These are phyloP conservation scores for Cryptomyrus ogoouensis DNA, from an alignment of 2,113 vertebrate species.

Conservation along the genomic window DNA sequence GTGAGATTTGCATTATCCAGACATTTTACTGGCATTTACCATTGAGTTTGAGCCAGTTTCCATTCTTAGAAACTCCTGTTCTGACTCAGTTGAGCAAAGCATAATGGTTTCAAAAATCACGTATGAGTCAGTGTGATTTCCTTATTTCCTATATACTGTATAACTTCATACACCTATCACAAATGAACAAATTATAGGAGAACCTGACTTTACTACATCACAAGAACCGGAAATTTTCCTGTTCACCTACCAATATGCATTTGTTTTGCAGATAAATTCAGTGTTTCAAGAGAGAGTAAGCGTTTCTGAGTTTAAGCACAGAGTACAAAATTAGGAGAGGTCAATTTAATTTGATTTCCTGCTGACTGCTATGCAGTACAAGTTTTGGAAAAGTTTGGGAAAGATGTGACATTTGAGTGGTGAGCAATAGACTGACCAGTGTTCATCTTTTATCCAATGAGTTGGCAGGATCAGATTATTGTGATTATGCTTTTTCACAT, in stretches of 20 bases:
- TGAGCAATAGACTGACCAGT: background rate
- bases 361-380: background rate
- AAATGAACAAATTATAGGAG: background rate
- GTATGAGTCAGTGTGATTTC: background rate
- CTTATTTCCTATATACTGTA: background rate
- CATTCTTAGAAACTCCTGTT: background rate
- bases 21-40: background rate
- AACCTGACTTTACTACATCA: background rate
- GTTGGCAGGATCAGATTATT: background rate
- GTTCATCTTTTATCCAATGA: background rate
- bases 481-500: background rate
- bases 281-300: background rate
- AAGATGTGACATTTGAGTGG: background rate
- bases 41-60: background rate
- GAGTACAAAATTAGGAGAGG: background rate
- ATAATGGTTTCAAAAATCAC: background rate
- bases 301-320: background rate
- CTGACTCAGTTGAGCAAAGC: background rate
- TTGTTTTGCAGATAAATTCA: background rate
- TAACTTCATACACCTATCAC: background rate
- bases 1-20: background rate
- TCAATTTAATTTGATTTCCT: constrained; percentile 10
- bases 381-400: background rate
- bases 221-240: background rate
- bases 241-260: background rate